Evolutionary conservation across 2,113 vertebrate species (phyloP).

Genomic region (Gracilinanus agilis): DNA sequence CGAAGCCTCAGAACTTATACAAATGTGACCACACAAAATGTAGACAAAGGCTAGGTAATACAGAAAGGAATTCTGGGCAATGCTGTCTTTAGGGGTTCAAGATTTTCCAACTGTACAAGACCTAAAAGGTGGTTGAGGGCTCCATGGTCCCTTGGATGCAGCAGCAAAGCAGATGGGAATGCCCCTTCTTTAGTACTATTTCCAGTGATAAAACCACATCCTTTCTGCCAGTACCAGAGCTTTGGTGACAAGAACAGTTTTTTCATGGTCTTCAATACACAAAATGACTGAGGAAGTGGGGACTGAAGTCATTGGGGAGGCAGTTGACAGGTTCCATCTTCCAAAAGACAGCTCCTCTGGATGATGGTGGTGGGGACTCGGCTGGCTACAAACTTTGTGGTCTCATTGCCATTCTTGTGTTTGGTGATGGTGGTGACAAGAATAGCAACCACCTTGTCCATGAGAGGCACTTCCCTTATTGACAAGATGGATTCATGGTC

Average conservation of each 20-base stretch:
- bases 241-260: background rate
- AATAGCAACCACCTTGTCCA: background rate
- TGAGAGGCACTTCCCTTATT: background rate
- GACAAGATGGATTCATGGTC: background rate
- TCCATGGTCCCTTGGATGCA: background rate
- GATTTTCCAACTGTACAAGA: too few species aligned
- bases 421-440: background rate
- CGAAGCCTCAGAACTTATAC: too few species aligned
- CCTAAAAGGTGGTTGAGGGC: background rate
- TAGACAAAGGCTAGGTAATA: too few species aligned
- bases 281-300: background rate
- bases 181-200: background rate
- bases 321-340: background rate
- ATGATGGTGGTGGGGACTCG: background rate
- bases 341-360: background rate
- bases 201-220: background rate
- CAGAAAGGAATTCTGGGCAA: too few species aligned
- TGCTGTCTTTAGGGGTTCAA: too few species aligned
- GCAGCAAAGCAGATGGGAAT: background rate
- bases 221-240: background rate
- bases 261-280: background rate
- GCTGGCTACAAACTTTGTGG: background rate
- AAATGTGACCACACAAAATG: too few species aligned
- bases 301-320: background rate
- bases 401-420: background rate